Evolutionary conservation across 2,113 vertebrate genomes (phyloP).

Genomic region (Naja naja): DNA sequence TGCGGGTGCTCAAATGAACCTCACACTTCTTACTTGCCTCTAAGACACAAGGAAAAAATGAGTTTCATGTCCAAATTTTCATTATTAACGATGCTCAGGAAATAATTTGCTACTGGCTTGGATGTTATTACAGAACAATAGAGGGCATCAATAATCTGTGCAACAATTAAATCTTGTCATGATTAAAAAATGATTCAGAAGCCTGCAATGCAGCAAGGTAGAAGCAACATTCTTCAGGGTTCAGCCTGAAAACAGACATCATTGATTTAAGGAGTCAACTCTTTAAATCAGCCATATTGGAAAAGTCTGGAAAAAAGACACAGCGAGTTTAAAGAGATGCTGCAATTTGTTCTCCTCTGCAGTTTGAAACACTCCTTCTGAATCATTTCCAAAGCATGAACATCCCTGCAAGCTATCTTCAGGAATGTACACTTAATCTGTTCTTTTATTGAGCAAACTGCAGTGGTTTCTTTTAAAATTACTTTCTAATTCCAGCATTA

Average conservation of each 20-base stretch:
- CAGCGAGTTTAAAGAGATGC: background rate
- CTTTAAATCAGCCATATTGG: background rate
- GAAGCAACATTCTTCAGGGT: background rate
- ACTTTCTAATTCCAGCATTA: background rate
- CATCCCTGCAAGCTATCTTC: background rate
- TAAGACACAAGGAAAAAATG: background rate
- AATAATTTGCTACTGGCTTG: background rate
- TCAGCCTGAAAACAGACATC: background rate
- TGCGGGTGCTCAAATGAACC: background rate
- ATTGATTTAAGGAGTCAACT: background rate
- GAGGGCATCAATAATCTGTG: background rate
- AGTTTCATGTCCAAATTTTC: background rate
- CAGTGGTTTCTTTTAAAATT: background rate
- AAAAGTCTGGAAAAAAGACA: background rate
- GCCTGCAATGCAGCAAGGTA: background rate
- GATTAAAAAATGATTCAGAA: background rate
- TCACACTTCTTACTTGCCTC: background rate
- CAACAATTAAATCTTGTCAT: background rate
- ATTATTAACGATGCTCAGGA: background rate
- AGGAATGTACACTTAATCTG: background rate
- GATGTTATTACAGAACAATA: background rate
- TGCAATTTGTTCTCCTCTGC: background rate
- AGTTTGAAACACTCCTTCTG: background rate
- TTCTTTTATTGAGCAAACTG: background rate
- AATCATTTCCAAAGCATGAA: background rate